Evolutionary conservation across 2,113 vertebrate species (phyloP).

Genomic region (Poicephalus meyeri): DNA sequence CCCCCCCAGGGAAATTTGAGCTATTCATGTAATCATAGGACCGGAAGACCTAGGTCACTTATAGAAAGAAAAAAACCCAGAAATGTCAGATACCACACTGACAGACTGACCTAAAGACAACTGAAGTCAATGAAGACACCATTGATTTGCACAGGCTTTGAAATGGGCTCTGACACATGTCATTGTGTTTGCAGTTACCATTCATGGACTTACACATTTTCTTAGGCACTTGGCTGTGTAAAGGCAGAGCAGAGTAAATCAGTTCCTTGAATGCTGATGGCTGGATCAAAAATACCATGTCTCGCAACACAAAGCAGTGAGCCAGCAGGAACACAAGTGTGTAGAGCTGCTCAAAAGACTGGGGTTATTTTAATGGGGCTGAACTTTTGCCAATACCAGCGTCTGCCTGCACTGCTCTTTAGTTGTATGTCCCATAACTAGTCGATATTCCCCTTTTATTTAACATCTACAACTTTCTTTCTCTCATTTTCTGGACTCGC

Average conservation of each 20-base stretch:
- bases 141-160: background rate
- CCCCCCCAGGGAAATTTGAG: background rate
- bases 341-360: background rate
- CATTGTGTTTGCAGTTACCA: background rate
- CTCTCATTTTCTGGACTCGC: background rate
- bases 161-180: background rate
- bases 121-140: background rate
- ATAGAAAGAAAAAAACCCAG: background rate
- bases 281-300: background rate
- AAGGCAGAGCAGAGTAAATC: background rate
- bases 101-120: background rate
- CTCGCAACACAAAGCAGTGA: background rate
- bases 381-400: background rate
- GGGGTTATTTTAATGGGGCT: background rate
- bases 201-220: background rate
- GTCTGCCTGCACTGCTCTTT: background rate
- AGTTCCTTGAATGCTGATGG: background rate
- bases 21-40: background rate
- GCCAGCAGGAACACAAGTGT: background rate
- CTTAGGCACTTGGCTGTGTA: background rate
- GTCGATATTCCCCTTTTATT: rapidly evolving
- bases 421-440: background rate
- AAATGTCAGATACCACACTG: background rate
- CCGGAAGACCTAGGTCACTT: background rate
- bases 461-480: background rate